Evolutionary conservation across 2,888 invertebrate species (phyloP), one percentile per base, ranked within the genome.

Genomic region (Euclidia mi): DNA sequence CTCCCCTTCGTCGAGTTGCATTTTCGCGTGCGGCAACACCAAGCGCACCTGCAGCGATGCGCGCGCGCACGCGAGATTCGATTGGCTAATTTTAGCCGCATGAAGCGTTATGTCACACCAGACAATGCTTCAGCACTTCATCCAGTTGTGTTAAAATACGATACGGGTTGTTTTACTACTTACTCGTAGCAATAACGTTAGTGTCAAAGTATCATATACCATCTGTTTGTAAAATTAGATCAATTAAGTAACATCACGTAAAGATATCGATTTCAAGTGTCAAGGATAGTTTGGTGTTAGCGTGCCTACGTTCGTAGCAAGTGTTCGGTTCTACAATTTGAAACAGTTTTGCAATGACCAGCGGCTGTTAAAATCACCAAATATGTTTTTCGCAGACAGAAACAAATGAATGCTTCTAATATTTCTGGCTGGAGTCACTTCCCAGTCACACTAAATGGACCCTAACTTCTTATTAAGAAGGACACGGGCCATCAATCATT

Each of bases 41-140:
- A 63, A 55, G 48, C 78, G 80, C 90, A 93, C 91, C 92, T 93
- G 92, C 91, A 87, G 56, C 79, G 90, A 90, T 90, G 91, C 91
- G 90, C 88, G 61, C 58, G 87, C 87, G 87, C 87, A 83, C 76
- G 71, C 79, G 62, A 73, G 72, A 68, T 81, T 75, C 82, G 76
- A 85, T 87, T 81, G 84, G 85, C 81, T 92, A 93, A 91, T 85
- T 89, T 87, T 93, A 93, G 87, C 81, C 60, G 56, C 79, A 69
- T 79, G 69, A 71, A 81, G 78, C 81, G 88, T 92, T 92, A 92
- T 92, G 92, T 92, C 92, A 93, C 81, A 74, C 73, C 65, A 78
- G 83, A 87, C 86, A 88, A 88, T 88, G 70, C 81, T 78, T 70
- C 60, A 72, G 51, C 75, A 78, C 79, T 78, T 72, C 76, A 68